phyloP scores from a whole-genome alignment of 2,113 vertebrate genomes.

The Myrmecophaga tridactyla region DNA sequence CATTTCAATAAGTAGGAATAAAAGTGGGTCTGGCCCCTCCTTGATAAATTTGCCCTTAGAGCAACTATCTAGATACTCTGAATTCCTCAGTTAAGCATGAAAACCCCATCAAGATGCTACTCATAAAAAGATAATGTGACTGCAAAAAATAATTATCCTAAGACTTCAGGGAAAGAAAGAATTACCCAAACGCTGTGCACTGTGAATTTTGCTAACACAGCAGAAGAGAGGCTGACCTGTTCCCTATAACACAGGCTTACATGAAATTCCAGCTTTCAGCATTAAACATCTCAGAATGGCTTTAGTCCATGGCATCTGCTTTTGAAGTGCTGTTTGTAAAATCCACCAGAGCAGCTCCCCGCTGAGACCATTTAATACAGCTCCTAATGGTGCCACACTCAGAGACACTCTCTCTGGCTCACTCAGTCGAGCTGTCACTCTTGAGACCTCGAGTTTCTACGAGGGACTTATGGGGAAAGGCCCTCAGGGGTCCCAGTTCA shows the following conservation, averaged over 20 bases:
- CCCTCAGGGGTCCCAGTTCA: slow-evolving; percentile 41
- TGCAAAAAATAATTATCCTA: slow-evolving; percentile 60
- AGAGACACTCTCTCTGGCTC: slow-evolving; percentile 32
- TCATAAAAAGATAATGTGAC: slow-evolving; percentile 56
- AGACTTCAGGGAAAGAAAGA: slow-evolving; percentile 53
- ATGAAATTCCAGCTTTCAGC: slow-evolving; percentile 32
- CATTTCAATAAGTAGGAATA: slow-evolving; percentile 76
- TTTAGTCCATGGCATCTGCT: slow-evolving; percentile 53
- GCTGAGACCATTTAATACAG: slow-evolving; percentile 74
- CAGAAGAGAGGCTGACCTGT: background rate
- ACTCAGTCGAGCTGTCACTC: slow-evolving; percentile 76
- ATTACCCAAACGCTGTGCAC: background rate
- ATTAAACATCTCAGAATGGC: slow-evolving; percentile 5
- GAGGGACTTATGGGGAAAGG: slow-evolving; percentile 47
- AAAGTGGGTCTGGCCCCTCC: slow-evolving; percentile 56
- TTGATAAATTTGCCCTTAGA: background rate
- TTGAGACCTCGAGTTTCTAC: slow-evolving; percentile 72
- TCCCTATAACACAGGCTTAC: background rate
- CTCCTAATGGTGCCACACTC: slow-evolving; percentile 70
- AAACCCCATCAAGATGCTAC: slow-evolving; percentile 53
- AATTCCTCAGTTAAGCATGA: slow-evolving; percentile 6
- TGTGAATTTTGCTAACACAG: slow-evolving; percentile 46
- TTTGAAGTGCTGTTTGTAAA: background rate
- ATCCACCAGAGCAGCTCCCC: slow-evolving; percentile 49
- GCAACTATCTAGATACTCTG: background rate